Conservation (phyloP, 2,797 vertebrate genomes). For the Acanthopagrus latus region DNA sequence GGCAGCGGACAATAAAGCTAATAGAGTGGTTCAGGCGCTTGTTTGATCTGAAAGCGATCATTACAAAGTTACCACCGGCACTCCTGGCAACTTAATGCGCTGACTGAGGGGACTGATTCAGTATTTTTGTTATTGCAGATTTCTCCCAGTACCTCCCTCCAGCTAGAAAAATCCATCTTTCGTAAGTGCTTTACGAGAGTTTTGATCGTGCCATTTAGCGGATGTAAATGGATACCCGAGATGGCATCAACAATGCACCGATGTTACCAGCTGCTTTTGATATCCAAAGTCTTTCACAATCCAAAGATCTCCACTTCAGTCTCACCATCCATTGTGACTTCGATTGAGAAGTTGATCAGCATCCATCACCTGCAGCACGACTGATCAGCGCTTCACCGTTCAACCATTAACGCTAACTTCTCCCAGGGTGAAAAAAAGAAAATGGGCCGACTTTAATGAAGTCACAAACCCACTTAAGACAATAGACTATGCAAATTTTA, state of each 20-base stretch:
- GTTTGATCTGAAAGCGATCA: conserved; percentile 13
- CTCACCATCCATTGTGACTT: background rate
- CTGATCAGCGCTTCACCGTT: no score
- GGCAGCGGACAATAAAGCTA: conserved; percentile 18
- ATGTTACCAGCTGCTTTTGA: background rate
- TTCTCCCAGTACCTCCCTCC: background rate
- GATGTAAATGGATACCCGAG: background rate
- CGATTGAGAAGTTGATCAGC: background rate
- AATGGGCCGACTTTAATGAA: background rate
- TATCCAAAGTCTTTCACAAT: background rate
- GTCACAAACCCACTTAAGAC: background rate
- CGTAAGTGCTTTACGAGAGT: background rate
- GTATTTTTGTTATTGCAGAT: background rate
- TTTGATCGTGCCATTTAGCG: background rate
- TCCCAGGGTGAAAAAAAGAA: background rate
- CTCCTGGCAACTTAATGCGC: background rate
- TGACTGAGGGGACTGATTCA: conserved; percentile 21
- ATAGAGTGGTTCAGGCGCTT: conserved; percentile 13
- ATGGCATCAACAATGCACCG: background rate
- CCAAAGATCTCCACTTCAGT: background rate
- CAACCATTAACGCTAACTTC: background rate
- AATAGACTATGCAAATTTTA: no score
- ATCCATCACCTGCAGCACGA: no score
- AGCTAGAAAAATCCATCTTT: background rate
- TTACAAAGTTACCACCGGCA: background rate